A percentile compares a stretch with the other conserved stretches of the same genome.
Evolutionary conservation across 1,140 invertebrate species (phyloP).

Genomic region (Melipona quadrifasciata): DNA sequence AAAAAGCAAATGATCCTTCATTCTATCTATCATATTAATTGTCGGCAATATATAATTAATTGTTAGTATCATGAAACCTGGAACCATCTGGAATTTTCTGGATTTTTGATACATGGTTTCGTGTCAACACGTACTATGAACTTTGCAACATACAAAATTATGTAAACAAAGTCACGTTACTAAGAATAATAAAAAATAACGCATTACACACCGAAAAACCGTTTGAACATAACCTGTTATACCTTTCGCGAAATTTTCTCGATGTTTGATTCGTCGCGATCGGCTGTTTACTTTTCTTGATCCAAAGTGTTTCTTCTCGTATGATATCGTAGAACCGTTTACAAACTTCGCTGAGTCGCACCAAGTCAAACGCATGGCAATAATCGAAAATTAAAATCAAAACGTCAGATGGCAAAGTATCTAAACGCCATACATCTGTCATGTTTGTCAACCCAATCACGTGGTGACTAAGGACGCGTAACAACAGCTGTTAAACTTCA

Average conservation of each 20-base stretch:
- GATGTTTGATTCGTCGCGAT: conserved; percentile 77
- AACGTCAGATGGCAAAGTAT: conserved; percentile 76
- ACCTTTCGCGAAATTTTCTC: conserved; percentile 74
- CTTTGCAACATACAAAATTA: neutral
- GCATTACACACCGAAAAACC: neutral
- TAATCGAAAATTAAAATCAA: conserved; percentile 78
- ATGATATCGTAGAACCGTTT: conserved; percentile 73
- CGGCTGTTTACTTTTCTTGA: conserved; percentile 68
- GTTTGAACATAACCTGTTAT: conserved; percentile 64
- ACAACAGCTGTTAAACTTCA: conserved; percentile 24
- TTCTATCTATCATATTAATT: neutral
- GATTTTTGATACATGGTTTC: neutral
- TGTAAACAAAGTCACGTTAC: neutral
- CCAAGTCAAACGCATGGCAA: conserved; percentile 75
- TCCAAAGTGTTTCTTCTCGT: conserved; percentile 70
- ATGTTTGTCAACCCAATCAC: conserved; percentile 62
- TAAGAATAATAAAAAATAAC: neutral
- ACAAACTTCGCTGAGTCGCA: conserved; percentile 76
- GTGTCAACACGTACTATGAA: neutral
- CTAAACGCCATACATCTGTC: conserved; percentile 71
- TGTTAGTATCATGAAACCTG: neutral
- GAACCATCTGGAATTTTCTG: neutral
- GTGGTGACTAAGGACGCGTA: neutral
- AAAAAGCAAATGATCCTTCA: neutral
- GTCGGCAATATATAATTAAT: neutral